Percentiles rank a stretch among this genome's conserved stretches.
Conservation (phyloP, 2,888 invertebrate species). For the Euproctis similis region DNA sequence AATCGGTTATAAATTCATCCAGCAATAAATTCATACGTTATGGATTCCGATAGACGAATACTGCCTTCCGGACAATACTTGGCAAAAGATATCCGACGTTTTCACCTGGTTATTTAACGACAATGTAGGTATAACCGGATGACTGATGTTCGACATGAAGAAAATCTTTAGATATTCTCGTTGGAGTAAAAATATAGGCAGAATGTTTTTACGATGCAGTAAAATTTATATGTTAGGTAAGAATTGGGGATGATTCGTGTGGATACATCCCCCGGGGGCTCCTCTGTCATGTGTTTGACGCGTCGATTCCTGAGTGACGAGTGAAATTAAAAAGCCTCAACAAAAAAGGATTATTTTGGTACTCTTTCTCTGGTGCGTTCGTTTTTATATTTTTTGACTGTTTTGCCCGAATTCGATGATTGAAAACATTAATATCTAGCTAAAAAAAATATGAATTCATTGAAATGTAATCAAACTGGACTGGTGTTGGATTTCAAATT, state of each 20-base stretch:
- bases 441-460: no score
- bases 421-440: no score
- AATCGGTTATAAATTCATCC: no score
- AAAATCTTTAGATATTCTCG: constrained; percentile 35
- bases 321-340: constrained; percentile 16
- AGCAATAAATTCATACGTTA: no score
- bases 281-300: constrained; percentile 18
- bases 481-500: no score
- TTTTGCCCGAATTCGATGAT: no score
- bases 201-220: constrained; percentile 53
- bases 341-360: no score
- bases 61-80: background rate
- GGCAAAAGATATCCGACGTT: constrained; percentile 1
- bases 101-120: constrained; percentile 11
- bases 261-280: constrained; percentile 17
- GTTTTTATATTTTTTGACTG: no score
- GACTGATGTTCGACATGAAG: constrained; percentile 30
- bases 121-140: constrained; percentile 11
- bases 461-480: no score
- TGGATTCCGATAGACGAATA: no score
- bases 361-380: no score
- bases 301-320: constrained; percentile 19
- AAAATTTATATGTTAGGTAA: constrained; percentile 45
- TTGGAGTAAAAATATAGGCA: constrained; percentile 39
- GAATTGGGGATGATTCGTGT: constrained; percentile 25